Conservation (phyloP, 2,113 vertebrate genomes). For the Eulacestoma nigropectus region DNA sequence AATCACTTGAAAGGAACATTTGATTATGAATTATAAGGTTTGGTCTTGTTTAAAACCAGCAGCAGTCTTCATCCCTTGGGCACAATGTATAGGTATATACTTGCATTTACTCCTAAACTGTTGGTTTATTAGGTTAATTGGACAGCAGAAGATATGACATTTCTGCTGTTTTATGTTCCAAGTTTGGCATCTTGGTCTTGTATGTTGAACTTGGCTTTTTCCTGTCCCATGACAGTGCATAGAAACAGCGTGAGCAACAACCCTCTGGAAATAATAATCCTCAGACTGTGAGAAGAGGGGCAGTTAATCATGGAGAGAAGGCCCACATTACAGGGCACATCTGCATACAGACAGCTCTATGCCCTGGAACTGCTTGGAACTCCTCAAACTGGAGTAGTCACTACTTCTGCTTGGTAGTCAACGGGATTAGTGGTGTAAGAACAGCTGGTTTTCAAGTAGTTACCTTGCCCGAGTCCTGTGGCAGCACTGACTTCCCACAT, state of each 20-base stretch:
- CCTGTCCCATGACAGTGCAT: neutral
- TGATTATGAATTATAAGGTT: neutral
- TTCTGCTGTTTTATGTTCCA: neutral
- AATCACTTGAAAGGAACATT: neutral
- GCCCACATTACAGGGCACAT: neutral
- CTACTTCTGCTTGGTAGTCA: neutral
- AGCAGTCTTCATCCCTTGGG: neutral
- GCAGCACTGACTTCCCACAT: neutral
- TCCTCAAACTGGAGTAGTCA: neutral
- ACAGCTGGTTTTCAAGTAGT: rapidly evolving
- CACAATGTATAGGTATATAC: neutral
- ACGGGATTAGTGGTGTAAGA: neutral
- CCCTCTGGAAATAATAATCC: neutral
- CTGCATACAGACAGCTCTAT: neutral
- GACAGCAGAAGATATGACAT: neutral
- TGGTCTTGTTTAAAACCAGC: neutral
- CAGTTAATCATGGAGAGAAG: neutral
- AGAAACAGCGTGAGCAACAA: neutral
- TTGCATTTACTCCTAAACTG: neutral
- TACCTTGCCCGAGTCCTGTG: neutral
- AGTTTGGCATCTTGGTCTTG: neutral
- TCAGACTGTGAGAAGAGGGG: neutral
- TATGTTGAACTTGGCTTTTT: neutral
- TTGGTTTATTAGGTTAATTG: neutral
- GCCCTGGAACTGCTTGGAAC: neutral